Conservation (phyloP, 1,140 invertebrate genomes). For the Monochamus saltuarius region DNA sequence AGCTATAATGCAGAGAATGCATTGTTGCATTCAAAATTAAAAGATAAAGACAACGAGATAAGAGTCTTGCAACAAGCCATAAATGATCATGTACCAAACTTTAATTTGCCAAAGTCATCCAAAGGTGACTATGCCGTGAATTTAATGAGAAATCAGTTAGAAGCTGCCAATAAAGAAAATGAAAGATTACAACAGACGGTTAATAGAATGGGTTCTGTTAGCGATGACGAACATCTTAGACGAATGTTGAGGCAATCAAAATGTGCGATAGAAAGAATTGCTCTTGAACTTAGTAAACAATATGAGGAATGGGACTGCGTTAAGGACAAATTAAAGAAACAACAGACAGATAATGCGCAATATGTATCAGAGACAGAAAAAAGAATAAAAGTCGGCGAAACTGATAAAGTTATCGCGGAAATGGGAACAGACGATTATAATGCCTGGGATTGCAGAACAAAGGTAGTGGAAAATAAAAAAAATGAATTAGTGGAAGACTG, state of each 20-base stretch:
- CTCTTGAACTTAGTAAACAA: slow-evolving; percentile 28
- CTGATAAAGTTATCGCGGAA: not conserved
- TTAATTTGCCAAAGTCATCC: not conserved
- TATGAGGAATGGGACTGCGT: slow-evolving; percentile 29
- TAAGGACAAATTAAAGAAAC: slow-evolving; percentile 5
- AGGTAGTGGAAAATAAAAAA: too few species aligned
- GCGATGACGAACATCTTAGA: slow-evolving; percentile 31
- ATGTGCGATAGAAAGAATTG: slow-evolving; percentile 31
- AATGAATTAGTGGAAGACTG: not conserved
- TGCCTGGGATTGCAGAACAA: too few species aligned
- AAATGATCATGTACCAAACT: slow-evolving; percentile 22
- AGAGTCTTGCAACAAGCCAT: slow-evolving; percentile 27
- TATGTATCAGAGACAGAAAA: not conserved
- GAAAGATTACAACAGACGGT: slow-evolving; percentile 14
- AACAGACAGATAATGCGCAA: not conserved
- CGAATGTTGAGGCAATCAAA: slow-evolving; percentile 38
- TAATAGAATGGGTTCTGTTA: not conserved
- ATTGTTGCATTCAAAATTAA: slow-evolving; percentile 9
- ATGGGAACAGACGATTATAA: too few species aligned
- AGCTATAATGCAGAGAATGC: slow-evolving; percentile 2
- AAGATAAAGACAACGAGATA: slow-evolving; percentile 18
- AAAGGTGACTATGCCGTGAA: not conserved
- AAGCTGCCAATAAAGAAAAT: slow-evolving; percentile 27
- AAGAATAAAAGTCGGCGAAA: not conserved
- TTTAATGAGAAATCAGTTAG: slow-evolving; percentile 16